Percentiles rank a stretch among this genome's conserved stretches.
These are phyloP conservation scores for Apteryx owenii DNA, from an alignment of 2,113 vertebrate genomes.

Conservation along the genomic window DNA sequence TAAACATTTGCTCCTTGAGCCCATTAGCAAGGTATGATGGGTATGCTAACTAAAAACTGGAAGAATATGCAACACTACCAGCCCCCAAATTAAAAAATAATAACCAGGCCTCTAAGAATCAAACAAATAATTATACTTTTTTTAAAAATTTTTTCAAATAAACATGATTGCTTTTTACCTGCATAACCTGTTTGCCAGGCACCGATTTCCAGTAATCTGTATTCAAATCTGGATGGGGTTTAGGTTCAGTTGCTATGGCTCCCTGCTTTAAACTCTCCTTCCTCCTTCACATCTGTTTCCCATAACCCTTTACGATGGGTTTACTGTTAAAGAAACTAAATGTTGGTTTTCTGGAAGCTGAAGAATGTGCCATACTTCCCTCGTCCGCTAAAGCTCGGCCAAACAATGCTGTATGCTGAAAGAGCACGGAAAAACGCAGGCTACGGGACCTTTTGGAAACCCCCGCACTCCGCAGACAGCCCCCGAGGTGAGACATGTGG, in stretches of 20 bases:
- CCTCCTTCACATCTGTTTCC: not conserved
- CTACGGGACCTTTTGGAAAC: not conserved
- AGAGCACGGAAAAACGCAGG: not conserved
- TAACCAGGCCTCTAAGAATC: not conserved
- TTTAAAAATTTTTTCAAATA: not conserved
- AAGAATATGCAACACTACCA: not conserved
- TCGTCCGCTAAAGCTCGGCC: not conserved
- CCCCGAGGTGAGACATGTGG: too few species aligned
- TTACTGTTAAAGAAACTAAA: slow-evolving; percentile 32
- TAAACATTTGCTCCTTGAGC: not conserved
- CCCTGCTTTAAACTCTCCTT: slow-evolving; percentile 46
- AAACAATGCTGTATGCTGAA: not conserved
- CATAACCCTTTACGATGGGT: not conserved
- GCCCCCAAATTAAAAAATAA: not conserved
- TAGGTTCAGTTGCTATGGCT: slow-evolving; percentile 56
- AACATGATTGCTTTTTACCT: not conserved
- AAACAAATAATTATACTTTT: not conserved
- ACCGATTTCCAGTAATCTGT: slow-evolving; percentile 26
- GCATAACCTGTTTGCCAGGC: not conserved
- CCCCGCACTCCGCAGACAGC: too few species aligned
- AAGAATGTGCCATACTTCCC: not conserved
- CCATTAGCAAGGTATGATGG: not conserved
- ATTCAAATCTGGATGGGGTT: slow-evolving; percentile 35
- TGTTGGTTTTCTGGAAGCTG: not conserved
- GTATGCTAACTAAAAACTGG: not conserved